phyloP scores from a whole-genome alignment of 2,113 vertebrate species.

The Stomatorhinus ivindoensis region DNA sequence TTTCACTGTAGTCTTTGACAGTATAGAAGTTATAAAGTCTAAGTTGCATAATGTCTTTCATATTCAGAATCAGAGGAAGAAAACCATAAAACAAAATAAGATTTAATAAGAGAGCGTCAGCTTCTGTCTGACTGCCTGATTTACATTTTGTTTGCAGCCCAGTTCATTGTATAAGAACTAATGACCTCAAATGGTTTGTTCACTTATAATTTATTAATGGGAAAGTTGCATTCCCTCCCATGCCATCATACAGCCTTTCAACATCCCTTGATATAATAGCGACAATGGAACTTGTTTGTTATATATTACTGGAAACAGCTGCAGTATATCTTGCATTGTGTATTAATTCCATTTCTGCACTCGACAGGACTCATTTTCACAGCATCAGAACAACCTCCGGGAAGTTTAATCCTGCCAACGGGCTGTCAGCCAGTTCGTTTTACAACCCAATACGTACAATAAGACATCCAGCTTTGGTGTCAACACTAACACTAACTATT shows the following conservation, averaged over 20 bases:
- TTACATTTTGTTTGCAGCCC: neutral
- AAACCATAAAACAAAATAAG: neutral
- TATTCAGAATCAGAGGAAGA: neutral
- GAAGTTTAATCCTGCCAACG: neutral
- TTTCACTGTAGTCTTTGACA: neutral
- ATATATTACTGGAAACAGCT: neutral
- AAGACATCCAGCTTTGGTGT: neutral
- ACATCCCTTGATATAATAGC: neutral
- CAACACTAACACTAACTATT: neutral
- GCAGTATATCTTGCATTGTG: neutral
- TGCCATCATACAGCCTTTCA: neutral
- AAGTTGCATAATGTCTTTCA: neutral
- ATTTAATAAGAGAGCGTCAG: neutral
- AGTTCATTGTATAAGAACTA: neutral
- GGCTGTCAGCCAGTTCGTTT: neutral
- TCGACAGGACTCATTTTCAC: conserved; percentile 7
- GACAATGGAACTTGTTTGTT: neutral
- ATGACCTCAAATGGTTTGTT: conserved; percentile 4
- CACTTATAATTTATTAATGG: neutral
- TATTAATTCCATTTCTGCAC: neutral
- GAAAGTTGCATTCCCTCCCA: neutral
- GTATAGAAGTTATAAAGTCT: neutral
- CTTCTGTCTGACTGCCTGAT: neutral
- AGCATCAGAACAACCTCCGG: neutral
- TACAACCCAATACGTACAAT: conserved; percentile 8